Percentiles rank a stretch among this genome's conserved stretches.
Evolutionary conservation across 2,888 invertebrate species (phyloP).

Genomic region (Synergus japonicus): DNA sequence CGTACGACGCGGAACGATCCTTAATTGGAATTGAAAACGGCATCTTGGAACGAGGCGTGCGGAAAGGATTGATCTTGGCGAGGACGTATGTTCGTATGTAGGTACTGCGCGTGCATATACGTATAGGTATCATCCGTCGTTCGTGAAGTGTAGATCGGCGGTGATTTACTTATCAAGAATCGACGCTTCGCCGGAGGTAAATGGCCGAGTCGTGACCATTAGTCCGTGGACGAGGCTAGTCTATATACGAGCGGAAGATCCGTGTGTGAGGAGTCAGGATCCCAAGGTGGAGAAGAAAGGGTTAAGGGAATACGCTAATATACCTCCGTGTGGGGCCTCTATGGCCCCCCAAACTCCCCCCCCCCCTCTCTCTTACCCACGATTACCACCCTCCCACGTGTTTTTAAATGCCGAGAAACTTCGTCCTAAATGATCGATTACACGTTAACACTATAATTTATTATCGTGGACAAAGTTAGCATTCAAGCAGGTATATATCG

Average conservation of each 20-base stretch:
- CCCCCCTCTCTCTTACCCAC: background rate
- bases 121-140: slow-evolving; percentile 68
- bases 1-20: slow-evolving; percentile 38
- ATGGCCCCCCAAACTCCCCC: slow-evolving; percentile 46
- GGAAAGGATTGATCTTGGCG: slow-evolving; percentile 41
- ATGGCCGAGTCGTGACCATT: slow-evolving; percentile 82
- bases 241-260: slow-evolving; percentile 52
- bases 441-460: slow-evolving; percentile 15
- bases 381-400: slow-evolving; percentile 14
- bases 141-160: slow-evolving; percentile 80
- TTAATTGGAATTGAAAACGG: slow-evolving; percentile 42
- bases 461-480: background rate
- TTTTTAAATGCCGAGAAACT: background rate
- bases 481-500: too few relatives aligned
- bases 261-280: slow-evolving; percentile 49
- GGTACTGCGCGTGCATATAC: slow-evolving; percentile 25
- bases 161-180: slow-evolving; percentile 81
- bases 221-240: slow-evolving; percentile 71
- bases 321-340: slow-evolving; percentile 57
- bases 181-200: slow-evolving; percentile 82
- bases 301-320: slow-evolving; percentile 55
- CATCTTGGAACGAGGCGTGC: slow-evolving; percentile 40
- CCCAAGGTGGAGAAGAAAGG: slow-evolving; percentile 49
- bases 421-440: slow-evolving; percentile 27
- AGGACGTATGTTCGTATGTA: slow-evolving; percentile 38